Evolutionary conservation across 1,140 invertebrate species (phyloP).

Genomic region (Acyrthosiphon pisum): DNA sequence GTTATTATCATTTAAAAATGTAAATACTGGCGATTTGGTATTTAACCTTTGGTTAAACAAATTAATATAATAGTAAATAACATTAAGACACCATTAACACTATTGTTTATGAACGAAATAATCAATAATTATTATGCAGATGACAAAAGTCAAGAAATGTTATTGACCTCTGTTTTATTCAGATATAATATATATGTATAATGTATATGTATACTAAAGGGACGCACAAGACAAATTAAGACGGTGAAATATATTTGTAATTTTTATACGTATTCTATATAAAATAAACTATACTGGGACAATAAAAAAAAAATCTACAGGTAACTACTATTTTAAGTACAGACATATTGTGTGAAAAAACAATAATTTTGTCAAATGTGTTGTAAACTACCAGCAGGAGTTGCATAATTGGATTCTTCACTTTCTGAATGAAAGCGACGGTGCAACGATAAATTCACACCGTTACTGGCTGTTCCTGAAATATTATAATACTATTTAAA

Average conservation of each 20-base stretch:
- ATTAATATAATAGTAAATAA: not conserved
- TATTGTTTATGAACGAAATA: not conserved
- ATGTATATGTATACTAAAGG: not conserved
- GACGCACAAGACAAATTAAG: not conserved
- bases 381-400: constrained; percentile 52
- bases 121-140: not conserved
- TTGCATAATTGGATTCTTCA: constrained; percentile 51
- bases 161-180: not conserved
- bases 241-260: not conserved
- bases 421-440: constrained; percentile 49
- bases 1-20: not conserved
- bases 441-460: constrained; percentile 5
- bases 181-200: not conserved
- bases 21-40: not conserved
- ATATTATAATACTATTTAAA: not conserved
- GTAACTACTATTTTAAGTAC: constrained; percentile 56
- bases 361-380: constrained; percentile 19
- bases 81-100: not conserved
- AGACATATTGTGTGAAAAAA: constrained; percentile 23
- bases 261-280: constrained; percentile 19
- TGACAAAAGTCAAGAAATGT: not conserved
- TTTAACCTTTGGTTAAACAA: not conserved
- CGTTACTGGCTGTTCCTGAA: not conserved
- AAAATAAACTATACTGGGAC: constrained; percentile 37
- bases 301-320: constrained; percentile 38